Base-by-base conservation (phyloP, 1,140 invertebrate genomes). In the Batillaria attramentaria region DNA sequence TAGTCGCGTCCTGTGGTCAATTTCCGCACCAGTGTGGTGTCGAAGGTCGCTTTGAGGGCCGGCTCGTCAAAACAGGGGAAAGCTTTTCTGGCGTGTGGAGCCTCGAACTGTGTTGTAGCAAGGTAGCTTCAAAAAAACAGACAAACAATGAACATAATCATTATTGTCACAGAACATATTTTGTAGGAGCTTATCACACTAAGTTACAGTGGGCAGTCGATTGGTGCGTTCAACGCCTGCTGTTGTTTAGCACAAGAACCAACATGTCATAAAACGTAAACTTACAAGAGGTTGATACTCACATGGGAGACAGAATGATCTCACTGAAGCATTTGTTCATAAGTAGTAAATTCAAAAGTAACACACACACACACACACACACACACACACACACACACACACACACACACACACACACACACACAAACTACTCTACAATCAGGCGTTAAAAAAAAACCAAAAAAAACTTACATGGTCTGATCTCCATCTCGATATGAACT, bases 51-150 rank as follows among this genome's bases (percentile, higher is more conserved):
- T 89, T 99, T 99, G 85, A 96, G 94, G 5, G 92, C 92, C 0
- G 97, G 97, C 87, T 99, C 97, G 87, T 99, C 97, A 87, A 98
- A 98, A 90, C 97, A 98, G 0, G 97, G 97, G 89, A 98, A 98
- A 2, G 95, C 96, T 76, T 79, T 83, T 24, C 84, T 68, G 3
- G 84, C 84, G 62, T 83, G 77, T 8, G 84, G 54, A 10, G 86
- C 79, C 73, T 87, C 81, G 70, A 87, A 79, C 62, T 81, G 75
- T 24, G 84, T 83, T 3, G 82, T 77, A 18, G 82, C 84, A 43
- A 85, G 42, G 43, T 81, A 85, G 24, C 83, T 85, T 65, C 24
- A 77, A 0, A 37, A 54, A 37, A 72, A 72, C 16, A 28, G 3
- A 54, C 13, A 42, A 31, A 62, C n/a, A n/a, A n/a, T 77, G 46